Percentiles rank a stretch among this genome's conserved stretches.
Evolutionary conservation across 2,888 invertebrate genomes (phyloP).

Genomic region (Scelioninae gen. 1): DNA sequence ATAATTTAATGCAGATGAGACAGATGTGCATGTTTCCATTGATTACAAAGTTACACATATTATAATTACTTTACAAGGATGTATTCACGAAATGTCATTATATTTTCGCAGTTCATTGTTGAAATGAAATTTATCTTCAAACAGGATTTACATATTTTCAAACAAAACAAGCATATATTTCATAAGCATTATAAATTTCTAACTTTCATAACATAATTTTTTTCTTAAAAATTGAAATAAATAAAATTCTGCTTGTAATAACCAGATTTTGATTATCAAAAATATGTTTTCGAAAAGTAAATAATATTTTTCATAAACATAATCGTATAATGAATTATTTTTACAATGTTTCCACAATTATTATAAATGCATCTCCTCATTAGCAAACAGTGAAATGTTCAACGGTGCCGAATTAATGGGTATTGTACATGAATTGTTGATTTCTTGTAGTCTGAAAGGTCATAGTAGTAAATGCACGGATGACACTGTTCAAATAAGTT

Average conservation of each 20-base stretch:
- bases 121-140: too few species aligned
- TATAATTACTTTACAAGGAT: constrained; percentile 33
- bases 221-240: too few species aligned
- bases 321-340: background rate
- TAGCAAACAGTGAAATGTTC: too few species aligned
- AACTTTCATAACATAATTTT: too few species aligned
- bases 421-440: background rate
- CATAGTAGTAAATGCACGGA: constrained; percentile 72
- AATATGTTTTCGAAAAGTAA: too few species aligned
- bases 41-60: constrained; percentile 26
- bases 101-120: too few species aligned
- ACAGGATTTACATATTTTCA: too few species aligned
- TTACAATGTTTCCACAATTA: background rate
- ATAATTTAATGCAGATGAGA: constrained; percentile 32
- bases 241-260: too few species aligned
- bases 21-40: constrained; percentile 14
- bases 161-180: too few species aligned
- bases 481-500: constrained; percentile 78
- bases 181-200: too few species aligned
- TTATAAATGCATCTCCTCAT: background rate
- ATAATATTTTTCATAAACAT: too few species aligned
- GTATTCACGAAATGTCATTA: constrained; percentile 23
- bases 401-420: background rate
- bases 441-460: constrained; percentile 56
- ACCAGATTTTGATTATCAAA: too few species aligned